These are phyloP conservation scores for Cyphomyrus discorhynchus DNA, from an alignment of 2,113 vertebrate genomes.

Conservation along the genomic window DNA sequence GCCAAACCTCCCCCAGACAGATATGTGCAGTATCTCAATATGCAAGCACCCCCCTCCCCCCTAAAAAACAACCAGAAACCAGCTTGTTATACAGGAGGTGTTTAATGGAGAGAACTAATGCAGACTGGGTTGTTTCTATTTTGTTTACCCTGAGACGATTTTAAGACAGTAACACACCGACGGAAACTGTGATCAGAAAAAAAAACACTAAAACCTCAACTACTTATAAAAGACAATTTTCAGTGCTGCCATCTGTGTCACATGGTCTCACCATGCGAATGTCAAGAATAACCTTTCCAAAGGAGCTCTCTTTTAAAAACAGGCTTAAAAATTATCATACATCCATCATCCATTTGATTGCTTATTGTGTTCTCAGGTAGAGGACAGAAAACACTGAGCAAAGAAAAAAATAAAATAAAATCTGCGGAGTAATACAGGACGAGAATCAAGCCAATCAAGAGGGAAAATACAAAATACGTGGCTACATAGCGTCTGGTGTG, in stretches of 20 bases:
- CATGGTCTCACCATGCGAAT: slow-evolving; percentile 23
- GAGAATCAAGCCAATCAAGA: not conserved
- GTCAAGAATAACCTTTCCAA: slow-evolving; percentile 16
- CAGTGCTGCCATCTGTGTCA: slow-evolving; percentile 43
- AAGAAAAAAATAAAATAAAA: not conserved
- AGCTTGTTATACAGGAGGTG: slow-evolving; percentile 28
- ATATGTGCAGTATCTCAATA: not conserved
- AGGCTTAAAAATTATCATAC: slow-evolving; percentile 39
- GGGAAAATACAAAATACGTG: not conserved
- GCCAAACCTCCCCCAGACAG: not conserved
- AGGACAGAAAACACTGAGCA: not conserved
- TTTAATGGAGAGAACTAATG: slow-evolving; percentile 21
- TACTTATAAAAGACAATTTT: slow-evolving; percentile 27
- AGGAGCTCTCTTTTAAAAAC: slow-evolving; percentile 2
- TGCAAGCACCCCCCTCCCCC: not conserved
- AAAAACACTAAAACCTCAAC: slow-evolving; percentile 21
- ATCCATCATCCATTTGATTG: slow-evolving; percentile 40
- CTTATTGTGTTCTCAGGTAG: slow-evolving; percentile 17
- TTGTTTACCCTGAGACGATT: slow-evolving; percentile 56
- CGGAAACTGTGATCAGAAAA: slow-evolving; percentile 25
- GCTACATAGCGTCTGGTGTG: slow-evolving; percentile 4
- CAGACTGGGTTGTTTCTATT: slow-evolving; percentile 22
- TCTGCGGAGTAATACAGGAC: not conserved
- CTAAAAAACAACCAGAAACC: slow-evolving; percentile 19
- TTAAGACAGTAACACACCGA: slow-evolving; percentile 39